Evolutionary conservation across 2,888 invertebrate species (phyloP), one percentile per base, ranked within the genome.

Genomic region (Nebria salina): DNA sequence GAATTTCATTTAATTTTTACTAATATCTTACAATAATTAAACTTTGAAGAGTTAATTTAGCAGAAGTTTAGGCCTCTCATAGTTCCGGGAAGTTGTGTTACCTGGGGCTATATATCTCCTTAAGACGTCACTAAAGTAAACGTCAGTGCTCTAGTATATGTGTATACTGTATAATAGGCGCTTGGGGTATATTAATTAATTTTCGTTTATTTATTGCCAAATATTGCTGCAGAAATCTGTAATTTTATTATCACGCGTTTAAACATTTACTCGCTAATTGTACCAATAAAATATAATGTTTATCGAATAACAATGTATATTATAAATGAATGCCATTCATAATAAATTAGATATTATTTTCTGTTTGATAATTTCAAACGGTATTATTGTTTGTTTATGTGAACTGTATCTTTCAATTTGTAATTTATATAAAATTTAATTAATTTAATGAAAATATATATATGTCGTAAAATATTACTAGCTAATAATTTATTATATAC

Each of bases 1-100:
- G 65, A 68, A 76, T 76, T 76, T 42, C 65, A 76, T 66, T 66
- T 43, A 65, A 76, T 34, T 42, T 76, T 76, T 54, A 66, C 65
- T 68, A 42, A 76, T 66, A 76, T 76, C 68, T 76, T 65, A 54
- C 54, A 54, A 54, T 54, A 54, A 54, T 54, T 54, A 54, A 54
- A 54, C 54, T 54, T 54, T 54, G 54, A 54, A 54, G 54, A 54
- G 54, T 54, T 13, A 3, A 54, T 54, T 54, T 11, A 8, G 54
- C 54, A 0, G 8, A 13, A 54, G 54, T 54, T 34, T 11, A 54
- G 8, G 8, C 13, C 54, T 54, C 8, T 54, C 13, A 54, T 54
- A 11, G 54, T 13, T 13, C 6, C 13, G 8, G 54, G 1, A 54
- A 54, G 4, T 34, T 34, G 34, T 54, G 13, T 13, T 54, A 11